These are phyloP conservation scores for Diabrotica virgifera DNA, from an alignment of 1,140 invertebrate species.

Conservation along the genomic window DNA sequence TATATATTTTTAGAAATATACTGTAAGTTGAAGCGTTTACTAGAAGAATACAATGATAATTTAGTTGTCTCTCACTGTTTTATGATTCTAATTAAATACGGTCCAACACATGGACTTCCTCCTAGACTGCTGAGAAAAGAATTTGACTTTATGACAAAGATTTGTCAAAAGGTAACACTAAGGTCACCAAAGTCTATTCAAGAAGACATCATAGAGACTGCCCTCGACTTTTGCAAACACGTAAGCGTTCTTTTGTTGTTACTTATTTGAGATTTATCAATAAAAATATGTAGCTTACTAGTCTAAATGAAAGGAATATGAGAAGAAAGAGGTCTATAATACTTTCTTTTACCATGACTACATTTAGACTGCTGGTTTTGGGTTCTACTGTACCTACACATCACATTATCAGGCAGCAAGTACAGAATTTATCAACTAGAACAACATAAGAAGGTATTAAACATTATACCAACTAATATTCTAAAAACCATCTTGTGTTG, in stretches of 20 bases:
- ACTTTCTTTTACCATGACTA: no score
- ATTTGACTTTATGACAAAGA: slow-evolving; percentile 33
- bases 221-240: slow-evolving; percentile 34
- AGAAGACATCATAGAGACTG: slow-evolving; percentile 29
- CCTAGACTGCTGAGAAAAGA: slow-evolving; percentile 29
- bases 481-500: no score
- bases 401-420: no score
- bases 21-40: slow-evolving; percentile 6
- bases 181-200: slow-evolving; percentile 25
- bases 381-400: no score
- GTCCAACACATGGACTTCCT: slow-evolving; percentile 31
- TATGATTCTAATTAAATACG: slow-evolving; percentile 32
- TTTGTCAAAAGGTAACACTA: slow-evolving; percentile 27
- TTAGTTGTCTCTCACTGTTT: slow-evolving; percentile 31
- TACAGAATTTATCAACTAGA: no score
- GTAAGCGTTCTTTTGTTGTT: slow-evolving; percentile 24
- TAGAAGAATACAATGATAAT: slow-evolving; percentile 16
- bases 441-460: no score
- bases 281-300: no score
- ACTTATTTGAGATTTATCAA: no score
- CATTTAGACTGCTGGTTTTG: no score
- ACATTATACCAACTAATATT: no score
- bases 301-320: no score
- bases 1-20: slow-evolving; percentile 7
- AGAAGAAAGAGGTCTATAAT: no score